Conservation (phyloP, 2,888 invertebrate genomes). For the Drosophila subquinaria region DNA sequence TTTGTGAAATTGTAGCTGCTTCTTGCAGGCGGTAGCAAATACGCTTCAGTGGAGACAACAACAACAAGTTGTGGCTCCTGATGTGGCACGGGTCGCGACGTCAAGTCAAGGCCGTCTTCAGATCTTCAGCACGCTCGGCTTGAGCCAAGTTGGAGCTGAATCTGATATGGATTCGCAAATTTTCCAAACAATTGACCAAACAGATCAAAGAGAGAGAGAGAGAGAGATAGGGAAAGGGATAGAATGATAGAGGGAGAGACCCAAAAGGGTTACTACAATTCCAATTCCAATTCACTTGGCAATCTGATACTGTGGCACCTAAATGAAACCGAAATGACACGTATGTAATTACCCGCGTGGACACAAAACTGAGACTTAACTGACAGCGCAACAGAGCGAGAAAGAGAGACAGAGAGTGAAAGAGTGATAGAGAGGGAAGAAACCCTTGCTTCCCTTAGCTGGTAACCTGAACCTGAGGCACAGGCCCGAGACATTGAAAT, state of each 20-base stretch:
- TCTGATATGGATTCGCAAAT: slow-evolving; percentile 45
- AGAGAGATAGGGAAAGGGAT: neutral
- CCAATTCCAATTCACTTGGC: slow-evolving; percentile 59
- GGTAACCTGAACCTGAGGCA: slow-evolving; percentile 75
- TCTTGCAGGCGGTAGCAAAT: slow-evolving; percentile 51
- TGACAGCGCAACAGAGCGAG: slow-evolving; percentile 18
- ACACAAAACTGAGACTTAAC: slow-evolving; percentile 44
- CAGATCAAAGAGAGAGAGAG: slow-evolving; percentile 49
- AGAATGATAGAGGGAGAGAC: neutral
- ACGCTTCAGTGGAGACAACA: slow-evolving; percentile 40
- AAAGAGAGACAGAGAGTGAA: neutral
- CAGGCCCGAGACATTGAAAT: slow-evolving; percentile 78
- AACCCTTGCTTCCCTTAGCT: slow-evolving; percentile 28
- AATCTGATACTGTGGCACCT: slow-evolving; percentile 84
- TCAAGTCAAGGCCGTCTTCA: slow-evolving; percentile 71
- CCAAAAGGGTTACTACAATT: slow-evolving; percentile 62
- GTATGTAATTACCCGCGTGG: slow-evolving; percentile 81
- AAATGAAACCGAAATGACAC: slow-evolving; percentile 83
- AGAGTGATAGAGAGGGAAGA: neutral
- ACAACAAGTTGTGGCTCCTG: slow-evolving; percentile 4
- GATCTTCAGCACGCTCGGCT: slow-evolving; percentile 64
- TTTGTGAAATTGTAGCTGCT: slow-evolving; percentile 52
- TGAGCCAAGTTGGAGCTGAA: slow-evolving; percentile 48
- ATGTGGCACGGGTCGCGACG: slow-evolving; percentile 66
- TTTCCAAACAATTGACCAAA: slow-evolving; percentile 85